These are phyloP conservation scores for Oreochromis mossambicus DNA, from an alignment of 2,797 vertebrate genomes.

Conservation along the genomic window DNA sequence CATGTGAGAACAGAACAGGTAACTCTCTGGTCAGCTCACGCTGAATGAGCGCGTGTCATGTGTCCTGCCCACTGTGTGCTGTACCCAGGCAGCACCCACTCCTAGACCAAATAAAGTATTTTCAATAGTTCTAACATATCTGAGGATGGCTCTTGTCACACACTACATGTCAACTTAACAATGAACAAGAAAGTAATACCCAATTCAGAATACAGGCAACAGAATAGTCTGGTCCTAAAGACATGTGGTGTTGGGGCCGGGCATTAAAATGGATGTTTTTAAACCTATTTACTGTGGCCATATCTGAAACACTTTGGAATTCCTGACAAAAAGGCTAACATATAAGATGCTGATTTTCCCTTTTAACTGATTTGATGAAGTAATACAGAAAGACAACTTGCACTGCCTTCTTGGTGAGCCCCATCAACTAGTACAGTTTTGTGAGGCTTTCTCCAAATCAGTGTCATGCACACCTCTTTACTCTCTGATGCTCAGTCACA, in stretches of 20 bases:
- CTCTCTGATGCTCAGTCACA: neutral
- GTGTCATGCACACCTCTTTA: neutral
- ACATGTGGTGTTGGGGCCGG: neutral
- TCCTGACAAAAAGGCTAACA: neutral
- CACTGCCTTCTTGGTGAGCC: neutral
- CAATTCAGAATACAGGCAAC: neutral
- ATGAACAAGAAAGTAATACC: neutral
- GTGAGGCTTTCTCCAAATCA: neutral
- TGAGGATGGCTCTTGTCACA: neutral
- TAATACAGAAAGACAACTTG: neutral
- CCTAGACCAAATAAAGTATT: neutral
- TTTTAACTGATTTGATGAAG: neutral
- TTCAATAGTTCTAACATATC: neutral
- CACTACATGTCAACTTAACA: neutral
- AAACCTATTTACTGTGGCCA: neutral
- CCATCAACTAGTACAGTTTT: neutral
- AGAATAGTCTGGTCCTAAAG: neutral
- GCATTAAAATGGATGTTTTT: neutral
- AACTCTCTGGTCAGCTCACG: neutral
- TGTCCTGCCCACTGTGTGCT: neutral
- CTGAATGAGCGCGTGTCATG: neutral
- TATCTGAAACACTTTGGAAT: neutral
- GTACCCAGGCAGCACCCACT: neutral
- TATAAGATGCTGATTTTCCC: neutral
- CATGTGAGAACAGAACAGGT: neutral